Conservation (phyloP, 2,113 vertebrate species). For the Paedocypris sp. region DNA sequence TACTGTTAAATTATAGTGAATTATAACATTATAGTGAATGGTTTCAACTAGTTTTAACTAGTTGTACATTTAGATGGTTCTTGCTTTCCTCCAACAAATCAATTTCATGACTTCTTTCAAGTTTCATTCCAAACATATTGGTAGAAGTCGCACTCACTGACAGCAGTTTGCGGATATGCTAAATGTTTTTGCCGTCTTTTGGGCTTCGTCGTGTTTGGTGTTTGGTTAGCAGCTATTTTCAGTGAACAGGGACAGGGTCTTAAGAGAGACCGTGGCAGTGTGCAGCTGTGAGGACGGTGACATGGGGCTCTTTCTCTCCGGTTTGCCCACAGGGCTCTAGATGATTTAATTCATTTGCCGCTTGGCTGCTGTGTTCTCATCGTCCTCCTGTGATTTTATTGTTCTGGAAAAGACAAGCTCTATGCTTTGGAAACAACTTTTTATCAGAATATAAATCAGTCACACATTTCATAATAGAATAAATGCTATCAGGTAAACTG, state of each 20-base stretch:
- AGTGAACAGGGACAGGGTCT: not conserved
- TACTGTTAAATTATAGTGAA: too few relatives aligned
- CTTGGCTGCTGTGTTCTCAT: slow-evolving; percentile 8
- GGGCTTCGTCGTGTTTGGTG: not conserved
- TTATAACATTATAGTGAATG: too few relatives aligned
- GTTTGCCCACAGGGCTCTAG: slow-evolving; percentile 7
- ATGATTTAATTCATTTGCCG: slow-evolving; percentile 7
- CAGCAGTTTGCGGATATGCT: not conserved
- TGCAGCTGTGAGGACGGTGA: slow-evolving; percentile 11
- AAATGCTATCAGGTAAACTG: too few relatives aligned
- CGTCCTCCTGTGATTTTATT: slow-evolving; percentile 8
- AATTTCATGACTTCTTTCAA: too few relatives aligned
- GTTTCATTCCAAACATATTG: too few relatives aligned
- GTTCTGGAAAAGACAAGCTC: slow-evolving; percentile 15
- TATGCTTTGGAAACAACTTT: slow-evolving; percentile 20
- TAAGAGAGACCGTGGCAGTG: slow-evolving; percentile 4
- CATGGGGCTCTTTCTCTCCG: not conserved
- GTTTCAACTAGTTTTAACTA: too few relatives aligned
- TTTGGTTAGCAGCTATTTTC: slow-evolving; percentile 4
- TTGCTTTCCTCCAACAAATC: too few relatives aligned
- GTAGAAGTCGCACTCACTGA: not conserved
- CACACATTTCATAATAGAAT: too few relatives aligned
- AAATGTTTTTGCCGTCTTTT: not conserved
- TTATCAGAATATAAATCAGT: not conserved
- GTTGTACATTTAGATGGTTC: too few relatives aligned